These are phyloP conservation scores for Uria lomvia DNA, from an alignment of 2,113 vertebrate species.

Conservation along the genomic window DNA sequence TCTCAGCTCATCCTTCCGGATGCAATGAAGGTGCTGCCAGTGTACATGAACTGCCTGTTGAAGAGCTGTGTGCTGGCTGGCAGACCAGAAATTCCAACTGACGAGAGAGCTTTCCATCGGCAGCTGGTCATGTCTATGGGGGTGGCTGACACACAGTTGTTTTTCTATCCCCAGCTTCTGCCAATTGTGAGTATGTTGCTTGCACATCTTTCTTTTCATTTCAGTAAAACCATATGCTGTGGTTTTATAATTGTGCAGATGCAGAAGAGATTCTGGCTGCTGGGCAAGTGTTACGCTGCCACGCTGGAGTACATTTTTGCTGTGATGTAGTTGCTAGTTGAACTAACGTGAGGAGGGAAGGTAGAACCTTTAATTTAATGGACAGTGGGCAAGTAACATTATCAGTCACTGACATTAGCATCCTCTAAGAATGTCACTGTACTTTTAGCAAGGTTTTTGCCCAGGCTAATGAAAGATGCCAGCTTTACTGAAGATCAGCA, in stretches of 20 bases:
- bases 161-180: conserved; percentile 89
- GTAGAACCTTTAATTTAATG: no score
- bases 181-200: conserved; percentile 78
- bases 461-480: not conserved
- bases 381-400: not conserved
- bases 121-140: conserved; percentile 87
- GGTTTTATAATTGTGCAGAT: not conserved
- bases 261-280: not conserved
- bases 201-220: not conserved
- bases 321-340: not conserved
- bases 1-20: conserved; percentile 91
- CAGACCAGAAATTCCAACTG: conserved; percentile 82
- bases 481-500: not conserved
- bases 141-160: conserved; percentile 87
- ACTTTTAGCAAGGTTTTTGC: not conserved
- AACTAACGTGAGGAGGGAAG: not conserved
- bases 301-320: not conserved
- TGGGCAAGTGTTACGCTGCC: no score
- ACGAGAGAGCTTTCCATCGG: conserved; percentile 84
- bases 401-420: not conserved
- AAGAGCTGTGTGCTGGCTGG: conserved; percentile 83
- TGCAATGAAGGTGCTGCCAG: conserved; percentile 92
- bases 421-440: not conserved
- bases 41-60: conserved; percentile 92
- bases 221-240: no score